Conservation (phyloP, 1,140 invertebrate genomes). For the Zaprionus capensis region DNA sequence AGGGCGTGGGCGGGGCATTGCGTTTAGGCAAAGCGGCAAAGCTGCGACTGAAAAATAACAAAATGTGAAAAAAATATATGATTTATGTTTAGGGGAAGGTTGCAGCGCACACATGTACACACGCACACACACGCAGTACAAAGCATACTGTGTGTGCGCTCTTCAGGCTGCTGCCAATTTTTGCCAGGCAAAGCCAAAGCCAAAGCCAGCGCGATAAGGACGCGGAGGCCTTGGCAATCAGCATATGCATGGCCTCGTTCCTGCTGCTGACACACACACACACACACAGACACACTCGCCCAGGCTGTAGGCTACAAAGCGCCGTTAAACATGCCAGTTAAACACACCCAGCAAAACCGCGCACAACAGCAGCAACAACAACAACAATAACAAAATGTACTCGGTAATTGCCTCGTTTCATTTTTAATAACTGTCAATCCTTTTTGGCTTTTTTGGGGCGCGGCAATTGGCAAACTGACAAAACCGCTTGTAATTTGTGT, state of each 20-base stretch:
- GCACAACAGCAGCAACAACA: slow-evolving; percentile 12
- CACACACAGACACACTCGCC: slow-evolving; percentile 20
- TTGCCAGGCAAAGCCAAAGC: slow-evolving; percentile 29
- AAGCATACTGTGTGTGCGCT: slow-evolving; percentile 7
- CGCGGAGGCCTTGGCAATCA: slow-evolving; percentile 62
- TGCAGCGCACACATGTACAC: slow-evolving; percentile 9
- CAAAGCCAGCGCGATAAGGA: slow-evolving; percentile 52
- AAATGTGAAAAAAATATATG: slow-evolving; percentile 54
- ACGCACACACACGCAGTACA: background rate
- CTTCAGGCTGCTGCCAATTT: slow-evolving; percentile 47
- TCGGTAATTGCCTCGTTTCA: slow-evolving; percentile 80
- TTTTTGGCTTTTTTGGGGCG: slow-evolving; percentile 66
- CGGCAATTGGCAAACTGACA: slow-evolving; percentile 72
- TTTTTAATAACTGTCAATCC: slow-evolving; percentile 82
- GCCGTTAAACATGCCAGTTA: slow-evolving; percentile 74
- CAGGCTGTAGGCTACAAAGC: slow-evolving; percentile 48
- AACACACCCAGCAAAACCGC: slow-evolving; percentile 61
- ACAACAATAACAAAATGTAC: slow-evolving; percentile 53
- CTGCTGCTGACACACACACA: slow-evolving; percentile 39
- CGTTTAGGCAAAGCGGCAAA: slow-evolving; percentile 19
- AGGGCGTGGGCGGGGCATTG: background rate
- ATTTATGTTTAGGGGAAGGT: slow-evolving; percentile 54
- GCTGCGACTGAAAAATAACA: slow-evolving; percentile 6
- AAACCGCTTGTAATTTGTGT: slow-evolving; percentile 68
- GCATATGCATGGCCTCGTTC: slow-evolving; percentile 61